Evolutionary conservation across 2,797 vertebrate genomes (phyloP), one percentile per base, ranked within the genome.

Genomic region (Octomys mimax): DNA sequence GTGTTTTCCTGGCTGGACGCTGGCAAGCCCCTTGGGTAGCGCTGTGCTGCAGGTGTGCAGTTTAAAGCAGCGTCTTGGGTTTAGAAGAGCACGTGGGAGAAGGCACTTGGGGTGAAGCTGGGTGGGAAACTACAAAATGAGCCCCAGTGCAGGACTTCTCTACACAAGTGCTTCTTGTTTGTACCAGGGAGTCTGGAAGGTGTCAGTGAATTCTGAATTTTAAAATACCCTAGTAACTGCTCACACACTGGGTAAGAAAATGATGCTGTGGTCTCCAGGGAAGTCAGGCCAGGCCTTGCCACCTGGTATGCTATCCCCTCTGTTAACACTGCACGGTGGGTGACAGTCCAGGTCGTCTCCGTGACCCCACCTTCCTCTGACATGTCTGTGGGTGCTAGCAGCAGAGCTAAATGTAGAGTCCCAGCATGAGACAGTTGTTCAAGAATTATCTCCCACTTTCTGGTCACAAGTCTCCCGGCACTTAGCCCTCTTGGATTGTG

Each of bases 181-280:
- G 91, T 39, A 46, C 57, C 12, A 14, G 24, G 70, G 36, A 31
- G 1, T 73, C 6, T 1, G 24, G 62, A 42, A 42, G 6, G 18
- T 42, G 31, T 21, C 10, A 49, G n/a, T 71, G 3, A 33, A 84
- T 86, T 95, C 92, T 16, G 22, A 7, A 78, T 52, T 73, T 88
- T 84, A 18, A 84, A 94, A 46, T 14, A 61, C 36, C 59, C 39
- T 54, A 2, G 70, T 66, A 36, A 54, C 80, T 81, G n/a, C 71
- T 94, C 42, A 49, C 36, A 83, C 26, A 87, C n/a, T 68, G 61
- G 57, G 12, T 95, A 87, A 87, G 75, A 70, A 89, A 75, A 84
- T 42, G 39, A 22, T 31, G 33, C 18, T 52, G 61, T 62, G 2
- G 61, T 75, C 59, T 24, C 91, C 73, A 52, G 71, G 81, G 62